Evolutionary conservation across 2,797 vertebrate species (phyloP), one percentile per base, ranked within the genome.

Genomic region (Eospalax fontanierii): DNA sequence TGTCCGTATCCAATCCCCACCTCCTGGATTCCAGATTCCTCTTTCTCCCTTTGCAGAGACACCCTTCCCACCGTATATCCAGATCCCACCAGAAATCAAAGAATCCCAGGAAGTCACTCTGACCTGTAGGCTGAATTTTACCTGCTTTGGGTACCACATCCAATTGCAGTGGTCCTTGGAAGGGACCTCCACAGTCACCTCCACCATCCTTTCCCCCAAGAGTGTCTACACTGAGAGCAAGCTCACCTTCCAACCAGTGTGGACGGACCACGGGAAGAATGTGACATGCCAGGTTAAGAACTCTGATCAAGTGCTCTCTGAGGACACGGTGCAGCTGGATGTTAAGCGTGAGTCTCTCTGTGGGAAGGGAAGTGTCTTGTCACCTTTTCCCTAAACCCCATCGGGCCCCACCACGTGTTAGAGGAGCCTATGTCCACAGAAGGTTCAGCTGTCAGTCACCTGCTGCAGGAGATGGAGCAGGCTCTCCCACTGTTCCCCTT

Each of bases 341-440:
- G 96, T 98, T 54, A 95, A 96, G 73, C n/a, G 98, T 98, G 95
- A 98, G 98, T 98, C 30, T 80, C 65, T 50, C 61, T 0, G 0
- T 18, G 89, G 76, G 87, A 73, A 66, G 75, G 79, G 57, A 0
- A 1, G 43, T 22, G 43, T 26, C 24, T 83, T 33, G 30, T 46
- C 57, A n/a, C 40, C 61, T 92, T 63, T 66, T 73, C 54, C 40
- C n/a, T n/a, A 50, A 3, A 9, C 19, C n/a, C 7, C 30, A 10
- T 21, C 7, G 43, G 4, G n/a, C 30, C 26, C 8, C 50, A 26
- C 40, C 4, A 0, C 86, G 68, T n/a, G 63, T 46, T 21, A 14
- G 11, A 14, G 73, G 84, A 43, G 24, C 68, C 46, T 46, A 7
- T 50, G 30, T 82, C 30, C 46, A 19, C 0, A 16, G 65, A 75